These are phyloP conservation scores for Tethya wilhelma DNA, from an alignment of 37 sponge, comb jelly and placozoan species.

Conservation along the genomic window DNA sequence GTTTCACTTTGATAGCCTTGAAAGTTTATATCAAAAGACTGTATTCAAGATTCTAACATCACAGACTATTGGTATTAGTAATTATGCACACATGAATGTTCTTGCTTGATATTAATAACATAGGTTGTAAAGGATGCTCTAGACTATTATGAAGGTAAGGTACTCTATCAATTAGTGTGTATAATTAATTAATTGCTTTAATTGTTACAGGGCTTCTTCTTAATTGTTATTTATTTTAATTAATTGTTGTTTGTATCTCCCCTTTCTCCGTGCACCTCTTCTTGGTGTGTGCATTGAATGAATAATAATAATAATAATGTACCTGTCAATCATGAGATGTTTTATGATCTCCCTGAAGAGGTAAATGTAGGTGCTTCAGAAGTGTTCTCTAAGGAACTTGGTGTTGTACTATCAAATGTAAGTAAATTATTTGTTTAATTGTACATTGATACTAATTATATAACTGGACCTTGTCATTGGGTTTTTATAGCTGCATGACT, in stretches of 20 bases:
- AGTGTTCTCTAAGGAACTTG: constrained; percentile 10
- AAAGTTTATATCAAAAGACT: too few relatives aligned
- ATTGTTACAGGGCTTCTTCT: not conserved
- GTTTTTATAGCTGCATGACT: too few relatives aligned
- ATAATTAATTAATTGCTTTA: not conserved
- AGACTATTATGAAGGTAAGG: constrained; percentile 41
- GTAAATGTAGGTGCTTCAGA: not conserved
- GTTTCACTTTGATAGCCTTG: too few relatives aligned
- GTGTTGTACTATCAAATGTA: constrained; percentile 4
- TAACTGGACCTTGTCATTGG: too few relatives aligned
- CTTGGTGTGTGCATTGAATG: too few relatives aligned
- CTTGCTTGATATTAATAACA: not conserved
- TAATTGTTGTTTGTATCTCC: not conserved
- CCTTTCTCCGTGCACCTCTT: too few relatives aligned
- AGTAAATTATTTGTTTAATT: not conserved
- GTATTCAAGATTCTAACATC: too few relatives aligned
- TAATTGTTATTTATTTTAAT: not conserved
- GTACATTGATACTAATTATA: too few relatives aligned
- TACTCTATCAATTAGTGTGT: not conserved
- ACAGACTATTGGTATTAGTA: too few relatives aligned
- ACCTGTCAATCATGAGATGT: too few relatives aligned
- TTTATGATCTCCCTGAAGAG: not conserved
- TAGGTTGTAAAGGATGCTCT: constrained; percentile 41
- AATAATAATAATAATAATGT: too few relatives aligned
- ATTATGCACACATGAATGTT: not conserved